Conservation (phyloP, 2,888 invertebrate genomes). For the Trissolcus japonicus region DNA sequence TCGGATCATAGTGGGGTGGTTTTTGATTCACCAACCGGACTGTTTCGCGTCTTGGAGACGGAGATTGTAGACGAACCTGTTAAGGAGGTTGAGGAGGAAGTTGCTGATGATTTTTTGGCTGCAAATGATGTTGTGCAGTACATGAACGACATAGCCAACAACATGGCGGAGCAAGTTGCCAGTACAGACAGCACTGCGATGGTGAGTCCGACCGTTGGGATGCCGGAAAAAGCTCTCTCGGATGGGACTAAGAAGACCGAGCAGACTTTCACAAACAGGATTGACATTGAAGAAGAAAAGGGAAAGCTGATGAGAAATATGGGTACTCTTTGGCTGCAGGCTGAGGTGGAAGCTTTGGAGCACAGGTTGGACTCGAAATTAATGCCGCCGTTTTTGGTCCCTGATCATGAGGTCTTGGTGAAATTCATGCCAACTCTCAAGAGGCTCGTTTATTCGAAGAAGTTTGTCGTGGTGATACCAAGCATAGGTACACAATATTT, state of each 20-base stretch:
- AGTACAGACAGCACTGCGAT: conserved; percentile 6
- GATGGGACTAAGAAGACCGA: background rate
- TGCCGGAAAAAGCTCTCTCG: background rate
- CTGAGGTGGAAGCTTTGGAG: conserved; percentile 92
- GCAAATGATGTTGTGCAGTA: conserved; percentile 37
- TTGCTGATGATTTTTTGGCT: conserved; percentile 29
- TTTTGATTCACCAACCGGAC: conserved; percentile 78
- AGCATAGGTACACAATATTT: conserved; percentile 82
- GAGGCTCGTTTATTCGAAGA: conserved; percentile 87
- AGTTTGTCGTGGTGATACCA: conserved; percentile 92
- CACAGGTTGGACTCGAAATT: conserved; percentile 80
- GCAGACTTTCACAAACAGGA: background rate
- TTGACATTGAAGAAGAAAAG: conserved; percentile 60
- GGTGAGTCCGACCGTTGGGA: background rate
- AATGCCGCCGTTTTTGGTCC: conserved; percentile 91
- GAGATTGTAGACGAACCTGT: background rate
- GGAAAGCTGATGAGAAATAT: conserved; percentile 87
- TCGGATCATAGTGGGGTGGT: conserved; percentile 81
- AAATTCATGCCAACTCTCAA: conserved; percentile 87
- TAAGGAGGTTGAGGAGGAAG: conserved; percentile 7
- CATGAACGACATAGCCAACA: conserved; percentile 44
- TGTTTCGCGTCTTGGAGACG: conserved; percentile 61
- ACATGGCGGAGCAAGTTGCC: conserved; percentile 42
- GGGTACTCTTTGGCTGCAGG: conserved; percentile 92
- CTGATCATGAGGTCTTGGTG: conserved; percentile 89